These are phyloP conservation scores for Pelvicachromis taeniatus DNA, from an alignment of 2,113 vertebrate species.

Conservation along the genomic window DNA sequence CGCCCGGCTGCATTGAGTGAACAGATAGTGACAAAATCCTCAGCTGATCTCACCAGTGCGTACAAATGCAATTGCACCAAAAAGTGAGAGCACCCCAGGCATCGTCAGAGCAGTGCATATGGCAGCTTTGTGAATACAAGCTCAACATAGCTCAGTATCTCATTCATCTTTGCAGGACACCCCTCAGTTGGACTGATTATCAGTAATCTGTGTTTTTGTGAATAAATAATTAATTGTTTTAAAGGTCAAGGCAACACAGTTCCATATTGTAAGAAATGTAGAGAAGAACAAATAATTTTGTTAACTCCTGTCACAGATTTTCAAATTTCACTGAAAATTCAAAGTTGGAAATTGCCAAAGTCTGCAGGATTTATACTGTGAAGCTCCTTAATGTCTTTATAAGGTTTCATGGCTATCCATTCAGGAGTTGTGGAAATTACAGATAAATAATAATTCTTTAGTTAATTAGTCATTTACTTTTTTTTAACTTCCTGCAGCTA, in stretches of 20 bases:
- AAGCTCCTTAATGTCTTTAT: background rate
- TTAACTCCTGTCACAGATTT: background rate
- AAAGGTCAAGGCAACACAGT: background rate
- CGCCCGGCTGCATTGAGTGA: constrained; percentile 16
- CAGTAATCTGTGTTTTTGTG: background rate
- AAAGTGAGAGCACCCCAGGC: constrained; percentile 32
- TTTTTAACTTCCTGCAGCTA: background rate
- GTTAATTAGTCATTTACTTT: background rate
- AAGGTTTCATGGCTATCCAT: background rate
- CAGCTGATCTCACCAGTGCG: constrained; percentile 43
- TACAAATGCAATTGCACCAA: constrained; percentile 66
- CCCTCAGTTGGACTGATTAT: background rate
- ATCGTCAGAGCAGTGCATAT: constrained; percentile 4
- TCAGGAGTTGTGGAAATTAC: background rate
- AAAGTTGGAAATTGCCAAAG: background rate
- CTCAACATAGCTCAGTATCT: background rate
- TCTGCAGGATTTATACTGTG: background rate
- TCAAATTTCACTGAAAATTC: background rate
- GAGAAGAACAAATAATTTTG: background rate
- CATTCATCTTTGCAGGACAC: background rate
- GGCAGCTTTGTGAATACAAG: constrained; percentile 11
- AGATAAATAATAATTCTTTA: background rate
- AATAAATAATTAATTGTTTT: background rate
- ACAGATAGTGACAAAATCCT: constrained; percentile 32
- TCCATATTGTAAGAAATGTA: background rate